Conservation (phyloP, 2,888 invertebrate species). For the Lycia hirtaria region DNA sequence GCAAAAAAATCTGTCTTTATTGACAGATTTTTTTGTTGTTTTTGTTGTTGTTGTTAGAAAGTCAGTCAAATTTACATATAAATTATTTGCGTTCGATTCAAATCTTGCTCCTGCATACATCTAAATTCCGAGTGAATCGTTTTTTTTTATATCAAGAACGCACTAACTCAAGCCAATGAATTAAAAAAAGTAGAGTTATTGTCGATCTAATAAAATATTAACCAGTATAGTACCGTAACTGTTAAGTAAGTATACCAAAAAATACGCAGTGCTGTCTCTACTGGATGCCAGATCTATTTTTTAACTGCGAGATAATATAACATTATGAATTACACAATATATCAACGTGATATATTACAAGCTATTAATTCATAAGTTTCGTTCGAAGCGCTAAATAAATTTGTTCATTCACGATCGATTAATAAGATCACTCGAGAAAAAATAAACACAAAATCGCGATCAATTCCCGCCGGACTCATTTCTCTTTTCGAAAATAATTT, state of each 20-base stretch:
- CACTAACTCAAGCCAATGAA: too few species aligned
- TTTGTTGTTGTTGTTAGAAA: too few species aligned
- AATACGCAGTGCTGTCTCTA: background rate
- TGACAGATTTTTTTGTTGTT: too few species aligned
- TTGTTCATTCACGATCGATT: constrained; percentile 9
- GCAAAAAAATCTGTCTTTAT: too few species aligned
- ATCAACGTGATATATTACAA: background rate
- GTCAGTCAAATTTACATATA: too few species aligned
- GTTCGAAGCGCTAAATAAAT: constrained; percentile 9
- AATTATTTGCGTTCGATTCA: too few species aligned
- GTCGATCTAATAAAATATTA: too few species aligned
- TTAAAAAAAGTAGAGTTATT: too few species aligned
- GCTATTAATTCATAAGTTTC: constrained; percentile 8
- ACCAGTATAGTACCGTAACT: too few species aligned
- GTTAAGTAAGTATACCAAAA: background rate
- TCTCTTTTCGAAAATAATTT: constrained; percentile 20
- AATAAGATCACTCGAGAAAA: constrained; percentile 13
- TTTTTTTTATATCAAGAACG: too few species aligned
- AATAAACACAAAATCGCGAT: constrained; percentile 8
- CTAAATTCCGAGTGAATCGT: too few species aligned
- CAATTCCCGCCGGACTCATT: constrained; percentile 4
- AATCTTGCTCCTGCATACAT: too few species aligned
- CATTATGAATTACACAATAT: background rate
- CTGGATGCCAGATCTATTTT: background rate
- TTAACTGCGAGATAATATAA: background rate